Base-by-base conservation (phyloP, 2,888 invertebrate species). In the Drosophila mulleri region DNA sequence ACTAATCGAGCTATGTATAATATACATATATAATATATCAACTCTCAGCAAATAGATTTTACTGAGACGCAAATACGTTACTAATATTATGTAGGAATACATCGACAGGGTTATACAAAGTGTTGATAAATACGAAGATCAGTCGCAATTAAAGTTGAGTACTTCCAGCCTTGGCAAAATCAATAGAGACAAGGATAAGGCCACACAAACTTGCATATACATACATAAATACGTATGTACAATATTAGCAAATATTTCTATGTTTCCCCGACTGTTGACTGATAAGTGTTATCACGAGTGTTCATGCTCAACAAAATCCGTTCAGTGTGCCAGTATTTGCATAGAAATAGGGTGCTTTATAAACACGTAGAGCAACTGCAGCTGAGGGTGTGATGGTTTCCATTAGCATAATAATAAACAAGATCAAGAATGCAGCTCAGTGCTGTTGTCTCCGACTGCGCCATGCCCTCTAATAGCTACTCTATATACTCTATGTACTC, bases 291-390 rank as follows among this genome's bases (percentile, higher is more conserved):
- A 72, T 78, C 76, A 26, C 6, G 26, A 26, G 26, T 26, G 56
- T 37, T 16, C 41, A 63, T 52, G 14, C 42, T 35, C 23, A 57
- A 52, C 41, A 18, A 50, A 67, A 71, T 53, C 54, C 67, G 67
- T 61, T 67, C 59, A 72, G 57, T 62, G 65, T 61, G 68, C 65
- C 65, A 52, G 39, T 56, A 82, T 84, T 78, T 82, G 67, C 82
- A 82, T 77, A 68, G 67, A 53, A 76, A 67, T 77, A 67, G 50
- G 42, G 48, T 67, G 72, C 74, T 80, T 45, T 69, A 32, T 23
- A 18, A 47, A 39, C 29, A 41, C n/a, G 32, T 42, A 18, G 44
- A 32, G 9, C 23, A 54, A 62, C 20, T 67, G 61, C 58, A 58
- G 54, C 64, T 75, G 70, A 69, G 62, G 66, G 75, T 59, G 41